These are phyloP conservation scores for Melipona quadrifasciata DNA, from an alignment of 1,140 invertebrate genomes.

Conservation along the genomic window DNA sequence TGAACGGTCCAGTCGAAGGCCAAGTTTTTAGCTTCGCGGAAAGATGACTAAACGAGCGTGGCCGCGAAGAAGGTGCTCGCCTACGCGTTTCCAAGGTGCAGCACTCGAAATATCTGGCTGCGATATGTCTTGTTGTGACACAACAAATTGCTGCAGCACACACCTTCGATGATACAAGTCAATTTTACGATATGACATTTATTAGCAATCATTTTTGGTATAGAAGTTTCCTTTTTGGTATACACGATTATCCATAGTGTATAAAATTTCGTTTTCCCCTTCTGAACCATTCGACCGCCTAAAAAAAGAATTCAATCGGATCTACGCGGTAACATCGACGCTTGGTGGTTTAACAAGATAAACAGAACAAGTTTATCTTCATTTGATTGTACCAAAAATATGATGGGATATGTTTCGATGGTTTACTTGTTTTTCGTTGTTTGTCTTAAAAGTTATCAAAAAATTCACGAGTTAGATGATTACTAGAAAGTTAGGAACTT, in stretches of 20 bases:
- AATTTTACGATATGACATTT: too few relatives aligned
- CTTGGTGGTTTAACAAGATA: constrained; percentile 6
- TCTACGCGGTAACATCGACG: background rate
- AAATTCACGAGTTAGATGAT: too few relatives aligned
- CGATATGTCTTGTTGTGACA: background rate
- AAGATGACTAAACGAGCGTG: constrained; percentile 40
- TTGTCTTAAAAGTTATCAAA: background rate
- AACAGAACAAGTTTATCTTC: constrained; percentile 26
- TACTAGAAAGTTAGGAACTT: too few relatives aligned
- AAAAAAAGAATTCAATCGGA: constrained; percentile 26
- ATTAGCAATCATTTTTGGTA: too few relatives aligned
- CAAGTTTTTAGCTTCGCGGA: constrained; percentile 65
- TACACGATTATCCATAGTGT: background rate
- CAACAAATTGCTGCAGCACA: background rate
- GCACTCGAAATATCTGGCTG: constrained; percentile 4
- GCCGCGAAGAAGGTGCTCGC: background rate
- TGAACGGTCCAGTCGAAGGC: constrained; percentile 47
- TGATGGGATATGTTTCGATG: background rate
- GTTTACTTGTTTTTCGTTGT: background rate
- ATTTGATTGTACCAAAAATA: constrained; percentile 2
- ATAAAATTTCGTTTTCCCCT: background rate
- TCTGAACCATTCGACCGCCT: background rate
- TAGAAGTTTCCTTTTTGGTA: too few relatives aligned
- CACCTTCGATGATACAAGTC: background rate
- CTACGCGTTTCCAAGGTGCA: constrained; percentile 3